Conservation (phyloP, 2,888 invertebrate species). For the Formica aserva region DNA sequence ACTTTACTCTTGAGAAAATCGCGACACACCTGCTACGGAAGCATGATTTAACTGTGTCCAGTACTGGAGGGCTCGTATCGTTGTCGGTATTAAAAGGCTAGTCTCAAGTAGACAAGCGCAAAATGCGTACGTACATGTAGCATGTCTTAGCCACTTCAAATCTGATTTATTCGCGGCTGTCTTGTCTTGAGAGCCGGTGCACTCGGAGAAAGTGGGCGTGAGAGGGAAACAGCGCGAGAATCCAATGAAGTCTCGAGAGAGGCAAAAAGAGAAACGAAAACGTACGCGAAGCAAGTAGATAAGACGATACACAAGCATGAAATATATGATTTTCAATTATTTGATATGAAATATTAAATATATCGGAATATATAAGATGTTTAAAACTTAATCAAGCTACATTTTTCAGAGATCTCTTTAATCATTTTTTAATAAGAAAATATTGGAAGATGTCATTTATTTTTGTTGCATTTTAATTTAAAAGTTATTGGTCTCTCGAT, state of each 20-base stretch:
- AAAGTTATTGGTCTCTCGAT: not conserved
- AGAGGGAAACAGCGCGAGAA: constrained; percentile 46
- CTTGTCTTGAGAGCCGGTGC: constrained; percentile 65
- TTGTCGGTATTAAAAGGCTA: constrained; percentile 43
- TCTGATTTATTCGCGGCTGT: constrained; percentile 72
- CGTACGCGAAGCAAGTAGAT: constrained; percentile 30
- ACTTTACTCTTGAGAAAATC: constrained; percentile 37
- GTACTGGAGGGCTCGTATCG: constrained; percentile 30
- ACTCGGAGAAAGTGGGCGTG: constrained; percentile 57
- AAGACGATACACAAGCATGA: constrained; percentile 41
- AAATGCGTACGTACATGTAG: constrained; percentile 48
- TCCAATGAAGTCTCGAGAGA: constrained; percentile 38
- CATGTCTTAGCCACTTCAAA: constrained; percentile 68
- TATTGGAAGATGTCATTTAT: not conserved
- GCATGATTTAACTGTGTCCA: constrained; percentile 44
- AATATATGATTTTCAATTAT: constrained; percentile 34
- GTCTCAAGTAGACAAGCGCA: constrained; percentile 44
- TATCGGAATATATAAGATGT: not conserved
- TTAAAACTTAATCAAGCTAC: not conserved
- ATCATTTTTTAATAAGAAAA: not conserved
- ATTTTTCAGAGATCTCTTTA: not conserved
- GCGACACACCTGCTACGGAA: constrained; percentile 51
- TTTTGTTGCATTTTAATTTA: not conserved
- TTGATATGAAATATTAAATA: not conserved
- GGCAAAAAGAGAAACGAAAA: constrained; percentile 15